These are phyloP conservation scores for Eutolmus rufibarbis DNA, from an alignment of 2,888 invertebrate genomes.

Conservation along the genomic window DNA sequence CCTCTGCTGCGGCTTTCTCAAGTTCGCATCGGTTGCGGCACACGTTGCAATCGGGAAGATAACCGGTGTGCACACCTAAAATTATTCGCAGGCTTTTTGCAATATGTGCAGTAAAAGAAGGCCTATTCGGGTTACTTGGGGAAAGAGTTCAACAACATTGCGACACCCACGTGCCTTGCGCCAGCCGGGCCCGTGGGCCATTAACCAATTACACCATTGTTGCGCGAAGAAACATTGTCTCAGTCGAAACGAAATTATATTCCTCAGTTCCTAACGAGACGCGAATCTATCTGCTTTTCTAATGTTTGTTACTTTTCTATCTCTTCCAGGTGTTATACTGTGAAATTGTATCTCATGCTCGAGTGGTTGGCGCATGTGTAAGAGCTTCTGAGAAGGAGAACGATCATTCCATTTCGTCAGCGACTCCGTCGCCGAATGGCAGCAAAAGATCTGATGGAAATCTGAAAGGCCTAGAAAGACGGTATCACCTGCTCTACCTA, in stretches of 20 bases:
- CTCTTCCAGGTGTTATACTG: slow-evolving; percentile 83
- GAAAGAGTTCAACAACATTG: slow-evolving; percentile 19
- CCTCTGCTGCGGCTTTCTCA: neutral
- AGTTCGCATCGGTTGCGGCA: neutral
- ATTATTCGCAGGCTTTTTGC: slow-evolving; percentile 1
- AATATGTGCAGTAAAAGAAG: slow-evolving; percentile 4
- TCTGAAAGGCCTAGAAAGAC: slow-evolving; percentile 75
- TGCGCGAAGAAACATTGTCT: neutral
- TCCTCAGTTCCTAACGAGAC: neutral
- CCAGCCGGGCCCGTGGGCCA: neutral
- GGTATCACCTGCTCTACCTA: slow-evolving; percentile 90
- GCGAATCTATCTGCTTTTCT: neutral
- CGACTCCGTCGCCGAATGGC: slow-evolving; percentile 53
- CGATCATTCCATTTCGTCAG: slow-evolving; percentile 53
- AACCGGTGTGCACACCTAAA: slow-evolving; percentile 7
- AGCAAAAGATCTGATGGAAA: slow-evolving; percentile 59
- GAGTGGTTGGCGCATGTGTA: slow-evolving; percentile 83
- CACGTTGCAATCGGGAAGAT: neutral
- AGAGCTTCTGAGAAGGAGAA: slow-evolving; percentile 68
- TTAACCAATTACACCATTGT: slow-evolving; percentile 37
- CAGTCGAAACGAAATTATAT: neutral
- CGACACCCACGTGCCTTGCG: slow-evolving; percentile 21
- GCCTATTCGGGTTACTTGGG: neutral
- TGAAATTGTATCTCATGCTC: slow-evolving; percentile 91
- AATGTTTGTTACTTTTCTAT: slow-evolving; percentile 50